Evolutionary conservation across 2,888 invertebrate genomes (phyloP), one percentile per base, ranked within the genome.

Genomic region (Drosophila yooni): DNA sequence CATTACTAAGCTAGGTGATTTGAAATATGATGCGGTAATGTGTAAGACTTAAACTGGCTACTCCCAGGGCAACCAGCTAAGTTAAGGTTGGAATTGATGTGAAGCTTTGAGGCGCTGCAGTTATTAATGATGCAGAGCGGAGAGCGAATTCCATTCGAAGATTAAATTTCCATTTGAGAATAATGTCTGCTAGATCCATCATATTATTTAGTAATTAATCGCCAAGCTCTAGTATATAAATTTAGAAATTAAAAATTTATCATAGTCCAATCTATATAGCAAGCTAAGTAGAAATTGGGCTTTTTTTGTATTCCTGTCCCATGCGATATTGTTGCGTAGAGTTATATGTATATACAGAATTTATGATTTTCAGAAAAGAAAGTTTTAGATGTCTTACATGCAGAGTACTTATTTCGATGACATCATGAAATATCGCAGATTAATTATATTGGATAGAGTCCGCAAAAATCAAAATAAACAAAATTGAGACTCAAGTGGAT

Each of bases 11-110:
- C n/a, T 13, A 38, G 18, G 18, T 29, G 29, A n/a, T 29, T 56
- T 27, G 38, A 21, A 29, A 56, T 56, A 56, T 56, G 56, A 56
- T 56, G 29, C 2, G 8, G 38, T 11, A 18, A 11, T 29, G 38
- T 40, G 7, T 15, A 15, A n/a, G 29, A 56, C 29, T 40, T 13
- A 51, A 6, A 11, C 29, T 21, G 29, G 34, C 29, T 40, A 4
- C 13, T 29, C 2, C n/a, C 13, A 8, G 3, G 15, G 27, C 11
- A 29, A 29, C 7, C 7, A 38, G 21, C 5, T 31, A 29, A 40
- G 27, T 15, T 38, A 11, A 27, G n/a, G 11, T 15, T 15, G 7
- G 15, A 27, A 29, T 38, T 36, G 5, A 18, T 38, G 13, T 13
- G 13, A 56, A 29, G 27, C 15, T 29, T 27, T 5, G 8, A 13